phyloP scores from a whole-genome alignment of 2,888 invertebrate species.

The Prosopocoilus inquinatus region DNA sequence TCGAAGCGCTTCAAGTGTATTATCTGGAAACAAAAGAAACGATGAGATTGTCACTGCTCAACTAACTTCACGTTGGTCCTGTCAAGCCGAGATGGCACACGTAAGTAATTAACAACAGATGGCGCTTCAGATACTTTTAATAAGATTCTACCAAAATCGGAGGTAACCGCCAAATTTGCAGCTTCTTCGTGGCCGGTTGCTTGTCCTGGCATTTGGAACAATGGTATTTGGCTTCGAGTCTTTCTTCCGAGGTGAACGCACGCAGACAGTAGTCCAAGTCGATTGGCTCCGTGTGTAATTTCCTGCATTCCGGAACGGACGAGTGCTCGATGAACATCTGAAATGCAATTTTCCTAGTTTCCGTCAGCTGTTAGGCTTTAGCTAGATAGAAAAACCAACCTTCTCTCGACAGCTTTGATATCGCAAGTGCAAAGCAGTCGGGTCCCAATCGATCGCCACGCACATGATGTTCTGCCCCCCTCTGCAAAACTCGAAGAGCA shows the following conservation, averaged over 20 bases:
- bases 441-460: slow-evolving; percentile 93
- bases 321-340: slow-evolving; percentile 75
- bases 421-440: slow-evolving; percentile 86
- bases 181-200: slow-evolving; percentile 84
- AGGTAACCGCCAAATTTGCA: slow-evolving; percentile 89
- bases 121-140: too few relatives aligned
- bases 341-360: slow-evolving; percentile 18
- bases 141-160: slow-evolving; percentile 70
- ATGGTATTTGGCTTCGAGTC: slow-evolving; percentile 81
- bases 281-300: slow-evolving; percentile 76
- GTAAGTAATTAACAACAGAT: too few relatives aligned
- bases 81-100: too few relatives aligned
- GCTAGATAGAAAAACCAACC: slow-evolving; percentile 24
- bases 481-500: slow-evolving; percentile 49
- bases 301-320: slow-evolving; percentile 68
- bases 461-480: slow-evolving; percentile 43
- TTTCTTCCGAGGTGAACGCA: slow-evolving; percentile 86
- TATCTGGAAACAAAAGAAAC: slow-evolving; percentile 59
- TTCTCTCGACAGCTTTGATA: slow-evolving; percentile 53
- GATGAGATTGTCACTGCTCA: not conserved
- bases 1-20: slow-evolving; percentile 92
- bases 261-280: slow-evolving; percentile 81
- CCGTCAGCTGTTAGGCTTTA: not conserved
- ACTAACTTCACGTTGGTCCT: too few relatives aligned
- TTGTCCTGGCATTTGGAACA: slow-evolving; percentile 81